Evolutionary conservation across 2,113 vertebrate genomes (phyloP).

Genomic region (Mormyrus lacerda): DNA sequence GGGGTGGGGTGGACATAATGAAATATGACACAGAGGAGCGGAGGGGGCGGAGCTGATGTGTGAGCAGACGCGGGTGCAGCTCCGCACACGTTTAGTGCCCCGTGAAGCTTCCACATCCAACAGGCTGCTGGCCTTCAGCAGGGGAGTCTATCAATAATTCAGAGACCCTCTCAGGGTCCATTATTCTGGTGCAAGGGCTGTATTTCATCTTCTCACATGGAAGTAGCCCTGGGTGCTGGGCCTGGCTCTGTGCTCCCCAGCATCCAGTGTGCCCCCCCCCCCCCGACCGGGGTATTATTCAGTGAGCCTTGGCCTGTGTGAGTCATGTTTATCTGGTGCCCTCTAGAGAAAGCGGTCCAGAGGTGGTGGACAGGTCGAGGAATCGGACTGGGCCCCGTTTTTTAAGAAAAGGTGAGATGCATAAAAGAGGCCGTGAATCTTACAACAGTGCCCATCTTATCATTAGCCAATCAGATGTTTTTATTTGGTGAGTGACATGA

Average conservation of each 20-base stretch:
- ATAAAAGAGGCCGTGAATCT: not conserved
- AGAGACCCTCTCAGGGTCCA: not conserved
- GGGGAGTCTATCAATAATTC: conserved; percentile 15
- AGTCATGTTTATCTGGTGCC: not conserved
- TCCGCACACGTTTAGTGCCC: not conserved
- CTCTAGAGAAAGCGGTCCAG: not conserved
- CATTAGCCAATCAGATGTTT: not conserved
- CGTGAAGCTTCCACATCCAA: conserved; percentile 1
- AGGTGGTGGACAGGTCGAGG: not conserved
- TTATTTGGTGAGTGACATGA: not conserved
- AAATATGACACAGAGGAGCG: not conserved
- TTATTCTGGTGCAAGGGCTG: not conserved
- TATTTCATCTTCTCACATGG: not conserved
- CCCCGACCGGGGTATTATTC: not conserved
- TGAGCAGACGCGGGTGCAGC: not conserved
- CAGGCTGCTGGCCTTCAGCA: not conserved
- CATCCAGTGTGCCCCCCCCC: not conserved
- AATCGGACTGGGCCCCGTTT: not conserved
- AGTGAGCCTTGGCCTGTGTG: not conserved
- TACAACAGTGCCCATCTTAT: not conserved
- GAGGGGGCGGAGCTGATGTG: too few species aligned
- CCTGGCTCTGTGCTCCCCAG: not conserved
- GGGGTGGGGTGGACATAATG: not conserved
- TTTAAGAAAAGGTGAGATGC: not conserved
- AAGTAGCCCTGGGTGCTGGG: conserved; percentile 9